These are phyloP conservation scores for Teleogryllus occipitalis DNA, from an alignment of 1,140 invertebrate species.

Conservation along the genomic window DNA sequence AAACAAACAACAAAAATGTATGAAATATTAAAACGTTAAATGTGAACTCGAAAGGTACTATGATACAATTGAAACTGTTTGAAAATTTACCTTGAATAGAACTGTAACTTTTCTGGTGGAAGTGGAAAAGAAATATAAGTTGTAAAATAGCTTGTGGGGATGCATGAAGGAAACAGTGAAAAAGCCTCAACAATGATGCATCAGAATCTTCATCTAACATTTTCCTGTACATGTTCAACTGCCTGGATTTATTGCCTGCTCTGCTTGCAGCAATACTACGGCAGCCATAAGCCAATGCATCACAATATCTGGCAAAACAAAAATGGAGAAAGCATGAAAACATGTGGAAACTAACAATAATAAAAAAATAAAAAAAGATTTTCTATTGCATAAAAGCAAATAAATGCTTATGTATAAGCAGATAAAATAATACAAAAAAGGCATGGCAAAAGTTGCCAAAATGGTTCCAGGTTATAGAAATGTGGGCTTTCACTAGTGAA, in stretches of 20 bases:
- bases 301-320: conserved; percentile 33
- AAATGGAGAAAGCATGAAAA: background rate
- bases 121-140: conserved; percentile 21
- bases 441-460: no score
- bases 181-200: conserved; percentile 48
- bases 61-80: background rate
- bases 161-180: conserved; percentile 56
- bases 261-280: conserved; percentile 36
- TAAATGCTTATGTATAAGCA: no score
- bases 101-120: conserved; percentile 10
- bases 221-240: conserved; percentile 37
- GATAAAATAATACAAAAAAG: no score
- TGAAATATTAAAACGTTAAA: background rate
- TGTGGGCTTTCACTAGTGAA: no score
- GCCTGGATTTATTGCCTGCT: conserved; percentile 30
- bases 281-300: conserved; percentile 41
- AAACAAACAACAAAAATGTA: background rate
- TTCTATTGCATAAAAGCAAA: no score
- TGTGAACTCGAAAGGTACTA: background rate
- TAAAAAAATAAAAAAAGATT: no score
- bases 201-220: conserved; percentile 50
- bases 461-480: no score
- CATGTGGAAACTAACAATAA: no score
- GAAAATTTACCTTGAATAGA: conserved; percentile 9
- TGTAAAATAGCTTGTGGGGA: conserved; percentile 35